Evolutionary conservation across 2,797 vertebrate species (phyloP).

Genomic region (Megalops cyprinoides): DNA sequence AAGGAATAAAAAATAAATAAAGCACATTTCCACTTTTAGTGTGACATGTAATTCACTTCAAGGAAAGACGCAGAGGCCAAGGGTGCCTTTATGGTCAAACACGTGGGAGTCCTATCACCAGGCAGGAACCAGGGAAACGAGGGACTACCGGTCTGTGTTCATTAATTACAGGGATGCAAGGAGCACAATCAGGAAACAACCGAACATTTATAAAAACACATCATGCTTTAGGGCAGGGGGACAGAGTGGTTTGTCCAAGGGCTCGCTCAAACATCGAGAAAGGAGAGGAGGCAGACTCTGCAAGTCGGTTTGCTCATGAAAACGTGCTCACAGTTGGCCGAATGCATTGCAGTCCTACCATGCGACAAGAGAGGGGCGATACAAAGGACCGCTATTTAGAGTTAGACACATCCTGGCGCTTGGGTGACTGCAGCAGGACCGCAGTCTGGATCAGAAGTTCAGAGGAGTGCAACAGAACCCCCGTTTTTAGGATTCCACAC

Average conservation of each 20-base stretch:
- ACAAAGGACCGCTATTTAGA: background rate
- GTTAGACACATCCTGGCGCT: background rate
- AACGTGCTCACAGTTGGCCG: background rate
- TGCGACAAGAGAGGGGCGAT: background rate
- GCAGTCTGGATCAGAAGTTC: background rate
- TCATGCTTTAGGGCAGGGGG: background rate
- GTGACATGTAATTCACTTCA: background rate
- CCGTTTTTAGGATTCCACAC: background rate
- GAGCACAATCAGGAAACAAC: background rate
- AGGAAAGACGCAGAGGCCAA: background rate
- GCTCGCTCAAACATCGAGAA: background rate
- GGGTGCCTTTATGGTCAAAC: background rate
- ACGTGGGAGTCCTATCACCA: background rate
- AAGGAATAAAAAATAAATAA: background rate
- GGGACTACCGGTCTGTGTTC: background rate
- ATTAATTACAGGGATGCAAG: background rate
- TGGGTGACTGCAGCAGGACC: background rate
- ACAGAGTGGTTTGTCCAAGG: background rate
- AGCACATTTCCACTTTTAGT: background rate
- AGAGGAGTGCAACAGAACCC: background rate
- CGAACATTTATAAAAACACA: background rate
- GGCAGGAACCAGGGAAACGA: background rate
- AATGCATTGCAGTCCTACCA: background rate
- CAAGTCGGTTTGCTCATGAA: background rate
- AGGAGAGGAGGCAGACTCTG: background rate